phyloP scores from a whole-genome alignment of 2,113 vertebrate species.

The Carassius gibelio region DNA sequence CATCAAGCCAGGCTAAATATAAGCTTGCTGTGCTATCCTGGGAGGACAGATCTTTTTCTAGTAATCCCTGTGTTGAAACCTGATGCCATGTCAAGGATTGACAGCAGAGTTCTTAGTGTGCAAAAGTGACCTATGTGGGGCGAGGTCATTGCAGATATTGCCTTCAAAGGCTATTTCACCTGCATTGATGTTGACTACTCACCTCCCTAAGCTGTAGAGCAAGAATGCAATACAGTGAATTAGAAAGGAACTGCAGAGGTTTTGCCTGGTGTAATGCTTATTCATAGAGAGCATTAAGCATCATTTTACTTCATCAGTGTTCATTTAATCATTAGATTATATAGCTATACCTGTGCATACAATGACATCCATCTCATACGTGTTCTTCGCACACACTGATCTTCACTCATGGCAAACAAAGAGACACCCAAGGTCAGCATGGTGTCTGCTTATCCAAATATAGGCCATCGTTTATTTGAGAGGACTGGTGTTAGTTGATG shows the following conservation, averaged over 20 bases:
- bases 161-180: constrained; percentile 46
- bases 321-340: constrained; percentile 8
- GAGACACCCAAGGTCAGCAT: constrained; percentile 44
- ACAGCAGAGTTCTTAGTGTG: constrained; percentile 61
- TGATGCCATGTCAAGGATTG: constrained; percentile 58
- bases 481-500: constrained; percentile 37
- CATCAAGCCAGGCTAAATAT: constrained; percentile 61
- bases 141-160: constrained; percentile 53
- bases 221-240: background rate
- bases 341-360: constrained; percentile 2
- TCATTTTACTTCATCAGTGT: background rate
- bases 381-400: constrained; percentile 25
- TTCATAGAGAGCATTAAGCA: background rate
- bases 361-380: constrained; percentile 32
- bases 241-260: background rate
- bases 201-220: background rate
- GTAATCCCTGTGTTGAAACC: constrained; percentile 64
- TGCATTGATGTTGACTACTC: background rate
- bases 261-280: background rate
- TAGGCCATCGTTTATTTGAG: constrained; percentile 29
- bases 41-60: constrained; percentile 60
- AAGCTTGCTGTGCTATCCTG: constrained; percentile 61
- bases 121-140: constrained; percentile 42
- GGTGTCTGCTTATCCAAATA: constrained; percentile 31
- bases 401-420: constrained; percentile 45